phyloP scores from a whole-genome alignment of 1,140 invertebrate species.

The Oedothorax gibbosus region DNA sequence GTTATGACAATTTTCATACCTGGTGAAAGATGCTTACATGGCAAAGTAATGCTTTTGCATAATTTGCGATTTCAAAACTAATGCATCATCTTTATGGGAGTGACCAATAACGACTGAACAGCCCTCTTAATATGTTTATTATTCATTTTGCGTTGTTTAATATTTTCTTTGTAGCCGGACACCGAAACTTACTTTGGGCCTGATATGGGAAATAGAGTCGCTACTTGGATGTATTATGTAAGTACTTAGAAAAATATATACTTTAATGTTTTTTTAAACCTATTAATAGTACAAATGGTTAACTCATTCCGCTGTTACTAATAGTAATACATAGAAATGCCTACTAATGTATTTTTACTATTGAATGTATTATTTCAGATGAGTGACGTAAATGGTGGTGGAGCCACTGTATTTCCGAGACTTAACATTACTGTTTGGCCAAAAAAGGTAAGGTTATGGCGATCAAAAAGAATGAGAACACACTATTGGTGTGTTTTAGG shows the following conservation, averaged over 20 bases:
- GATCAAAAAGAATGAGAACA: too few species aligned
- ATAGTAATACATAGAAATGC: not conserved
- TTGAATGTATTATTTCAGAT: conserved; percentile 3
- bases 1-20: too few species aligned
- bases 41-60: too few species aligned
- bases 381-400: conserved; percentile 57
- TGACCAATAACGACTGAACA: too few species aligned
- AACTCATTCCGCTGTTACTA: not conserved
- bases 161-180: conserved; percentile 35
- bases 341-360: not conserved
- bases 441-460: conserved; percentile 29
- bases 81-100: too few species aligned
- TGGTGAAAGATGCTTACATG: too few species aligned
- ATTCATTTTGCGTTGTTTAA: too few species aligned
- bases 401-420: conserved; percentile 62
- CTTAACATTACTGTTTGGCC: conserved; percentile 62
- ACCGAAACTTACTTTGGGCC: conserved; percentile 49
- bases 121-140: too few species aligned
- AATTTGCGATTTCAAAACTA: too few species aligned
- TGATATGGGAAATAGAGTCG: conserved; percentile 45
- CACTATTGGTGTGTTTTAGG: too few species aligned
- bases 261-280: not conserved
- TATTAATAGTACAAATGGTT: not conserved
- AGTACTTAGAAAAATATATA: not conserved
- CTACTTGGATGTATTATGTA: conserved; percentile 54